A percentile compares a stretch with the other conserved stretches of the same genome.
Evolutionary conservation across 2,113 vertebrate genomes (phyloP).

Genomic region (Grammomys dolichurus): DNA sequence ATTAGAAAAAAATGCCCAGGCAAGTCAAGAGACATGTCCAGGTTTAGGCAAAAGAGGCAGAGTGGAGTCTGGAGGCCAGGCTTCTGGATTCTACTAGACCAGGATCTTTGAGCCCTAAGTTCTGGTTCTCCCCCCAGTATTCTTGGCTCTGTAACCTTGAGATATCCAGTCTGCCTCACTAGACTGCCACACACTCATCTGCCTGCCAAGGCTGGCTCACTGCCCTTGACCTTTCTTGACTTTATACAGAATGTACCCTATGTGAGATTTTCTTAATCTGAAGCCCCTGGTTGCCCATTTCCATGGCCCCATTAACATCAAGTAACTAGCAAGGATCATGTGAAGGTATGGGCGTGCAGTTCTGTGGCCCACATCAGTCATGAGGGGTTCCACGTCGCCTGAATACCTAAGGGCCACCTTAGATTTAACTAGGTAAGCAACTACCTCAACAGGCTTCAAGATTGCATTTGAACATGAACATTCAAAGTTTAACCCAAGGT

Average conservation of each 20-base stretch:
- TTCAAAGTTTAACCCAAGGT: not conserved
- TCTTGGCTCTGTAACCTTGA: not conserved
- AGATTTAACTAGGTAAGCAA: not conserved
- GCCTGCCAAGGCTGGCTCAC: not conserved
- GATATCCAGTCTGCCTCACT: not conserved
- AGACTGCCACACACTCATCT: not conserved
- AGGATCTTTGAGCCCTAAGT: not conserved
- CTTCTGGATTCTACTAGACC: not conserved
- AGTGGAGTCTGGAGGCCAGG: not conserved
- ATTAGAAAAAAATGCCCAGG: not conserved
- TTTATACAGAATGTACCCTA: not conserved
- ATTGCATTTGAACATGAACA: not conserved
- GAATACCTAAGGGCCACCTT: not conserved
- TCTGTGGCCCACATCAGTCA: not conserved
- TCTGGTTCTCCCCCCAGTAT: not conserved
- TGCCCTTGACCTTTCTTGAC: not conserved
- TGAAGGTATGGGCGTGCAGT: not conserved
- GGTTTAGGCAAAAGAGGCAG: not conserved
- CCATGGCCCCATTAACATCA: not conserved
- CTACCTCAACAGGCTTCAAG: not conserved
- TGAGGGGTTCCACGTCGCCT: not conserved
- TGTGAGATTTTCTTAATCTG: not conserved
- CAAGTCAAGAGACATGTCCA: not conserved
- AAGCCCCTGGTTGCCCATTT: constrained; percentile 9
- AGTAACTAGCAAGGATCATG: not conserved